Percentiles rank a stretch among this genome's conserved stretches.
These are phyloP conservation scores for Cynopterus brachyotis DNA, from an alignment of 2,113 vertebrate species.

Conservation along the genomic window DNA sequence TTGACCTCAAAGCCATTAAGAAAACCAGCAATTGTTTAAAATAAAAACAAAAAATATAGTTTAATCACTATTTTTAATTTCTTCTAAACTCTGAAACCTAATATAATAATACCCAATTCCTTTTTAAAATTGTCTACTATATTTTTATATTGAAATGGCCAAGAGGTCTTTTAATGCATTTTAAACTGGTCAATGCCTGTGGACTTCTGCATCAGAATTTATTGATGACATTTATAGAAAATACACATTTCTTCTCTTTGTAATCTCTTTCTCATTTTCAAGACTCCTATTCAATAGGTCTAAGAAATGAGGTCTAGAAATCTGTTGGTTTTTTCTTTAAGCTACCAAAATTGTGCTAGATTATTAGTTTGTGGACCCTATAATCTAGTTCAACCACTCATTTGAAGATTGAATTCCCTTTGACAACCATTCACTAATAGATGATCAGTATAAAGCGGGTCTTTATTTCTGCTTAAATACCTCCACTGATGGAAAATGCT, in stretches of 20 bases:
- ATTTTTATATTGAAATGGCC: not conserved
- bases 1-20: not conserved
- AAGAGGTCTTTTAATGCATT: not conserved
- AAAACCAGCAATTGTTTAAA: not conserved
- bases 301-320: not conserved
- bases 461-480: not conserved
- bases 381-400: not conserved
- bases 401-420: not conserved
- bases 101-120: not conserved
- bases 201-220: not conserved
- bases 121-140: not conserved
- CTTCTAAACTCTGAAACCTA: not conserved
- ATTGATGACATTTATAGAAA: not conserved
- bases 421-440: not conserved
- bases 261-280: not conserved
- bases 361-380: not conserved
- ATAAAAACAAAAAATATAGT: not conserved
- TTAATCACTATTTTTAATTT: not conserved
- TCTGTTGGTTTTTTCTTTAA: not conserved
- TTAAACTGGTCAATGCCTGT: not conserved
- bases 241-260: not conserved
- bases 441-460: not conserved
- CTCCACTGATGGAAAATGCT: not conserved
- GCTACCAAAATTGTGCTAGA: not conserved
- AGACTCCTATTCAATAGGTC: not conserved